These are phyloP conservation scores for Nemapogon koenigi DNA, from an alignment of 2,888 invertebrate genomes.

Conservation along the genomic window DNA sequence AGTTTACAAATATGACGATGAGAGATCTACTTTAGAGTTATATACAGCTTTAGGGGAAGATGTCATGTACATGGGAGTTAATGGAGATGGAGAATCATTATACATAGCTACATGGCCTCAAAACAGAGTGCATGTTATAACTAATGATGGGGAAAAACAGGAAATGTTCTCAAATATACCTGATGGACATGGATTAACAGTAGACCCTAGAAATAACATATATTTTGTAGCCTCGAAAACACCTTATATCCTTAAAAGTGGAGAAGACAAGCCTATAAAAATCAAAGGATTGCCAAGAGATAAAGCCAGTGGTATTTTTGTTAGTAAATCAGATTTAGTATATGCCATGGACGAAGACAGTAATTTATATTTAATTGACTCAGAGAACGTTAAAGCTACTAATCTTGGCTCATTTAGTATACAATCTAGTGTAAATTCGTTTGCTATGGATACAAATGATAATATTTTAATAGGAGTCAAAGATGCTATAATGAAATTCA, in stretches of 20 bases:
- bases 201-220: slow-evolving; percentile 45
- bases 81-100: slow-evolving; percentile 34
- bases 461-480: slow-evolving; percentile 46
- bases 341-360: slow-evolving; percentile 52
- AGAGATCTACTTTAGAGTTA: slow-evolving; percentile 28
- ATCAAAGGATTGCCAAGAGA: slow-evolving; percentile 43
- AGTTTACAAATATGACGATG: slow-evolving; percentile 48
- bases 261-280: slow-evolving; percentile 36
- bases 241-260: slow-evolving; percentile 37
- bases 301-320: slow-evolving; percentile 40
- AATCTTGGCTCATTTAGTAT: slow-evolving; percentile 37
- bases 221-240: slow-evolving; percentile 51
- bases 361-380: slow-evolving; percentile 36
- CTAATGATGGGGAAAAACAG: slow-evolving; percentile 33
- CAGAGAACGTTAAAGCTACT: slow-evolving; percentile 35
- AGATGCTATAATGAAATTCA: slow-evolving; percentile 38
- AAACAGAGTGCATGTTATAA: slow-evolving; percentile 44
- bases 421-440: slow-evolving; percentile 42
- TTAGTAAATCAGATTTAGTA: slow-evolving; percentile 41
- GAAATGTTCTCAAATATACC: slow-evolving; percentile 40
- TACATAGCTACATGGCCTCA: slow-evolving; percentile 56
- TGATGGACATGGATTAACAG: slow-evolving; percentile 46
- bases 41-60: slow-evolving; percentile 28
- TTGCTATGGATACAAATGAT: slow-evolving; percentile 46
- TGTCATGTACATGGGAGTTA: neutral